Conservation (phyloP, 2,797 vertebrate species). For the Enteromius radiatus region DNA sequence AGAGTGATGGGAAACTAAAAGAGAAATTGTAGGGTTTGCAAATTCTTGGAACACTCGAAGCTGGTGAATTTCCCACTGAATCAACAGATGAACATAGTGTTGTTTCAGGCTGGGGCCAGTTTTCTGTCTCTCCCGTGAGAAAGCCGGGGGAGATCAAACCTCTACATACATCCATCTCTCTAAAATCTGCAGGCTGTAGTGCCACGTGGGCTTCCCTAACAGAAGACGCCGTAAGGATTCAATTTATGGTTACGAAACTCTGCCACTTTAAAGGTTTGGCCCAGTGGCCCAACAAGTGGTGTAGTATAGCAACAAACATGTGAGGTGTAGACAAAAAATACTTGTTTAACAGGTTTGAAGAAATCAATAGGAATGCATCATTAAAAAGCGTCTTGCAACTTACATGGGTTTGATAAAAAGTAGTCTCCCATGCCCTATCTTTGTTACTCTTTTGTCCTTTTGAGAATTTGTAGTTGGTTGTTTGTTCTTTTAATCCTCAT, state of each 20-base stretch:
- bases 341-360: not conserved
- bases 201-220: not conserved
- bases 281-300: not conserved
- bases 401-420: not conserved
- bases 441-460: not conserved
- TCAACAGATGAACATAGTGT: constrained; percentile 17
- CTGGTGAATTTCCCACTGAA: not conserved
- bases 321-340: not conserved
- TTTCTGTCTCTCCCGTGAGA: constrained; percentile 27
- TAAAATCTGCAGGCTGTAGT: not conserved
- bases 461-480: not conserved
- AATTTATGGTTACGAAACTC: not conserved
- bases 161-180: not conserved
- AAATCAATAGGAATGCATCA: not conserved
- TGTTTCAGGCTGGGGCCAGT: constrained; percentile 16
- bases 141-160: constrained; percentile 7
- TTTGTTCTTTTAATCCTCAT: not conserved
- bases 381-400: not conserved
- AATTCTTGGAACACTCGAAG: constrained; percentile 25
- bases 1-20: not conserved
- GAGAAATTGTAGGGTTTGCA: constrained; percentile 1
- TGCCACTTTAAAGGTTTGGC: not conserved
- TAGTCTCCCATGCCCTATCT: not conserved
- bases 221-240: not conserved
- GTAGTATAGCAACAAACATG: constrained; percentile 14